Base-by-base conservation (phyloP, 2,888 invertebrate species). In the Drosophila meridiana region DNA sequence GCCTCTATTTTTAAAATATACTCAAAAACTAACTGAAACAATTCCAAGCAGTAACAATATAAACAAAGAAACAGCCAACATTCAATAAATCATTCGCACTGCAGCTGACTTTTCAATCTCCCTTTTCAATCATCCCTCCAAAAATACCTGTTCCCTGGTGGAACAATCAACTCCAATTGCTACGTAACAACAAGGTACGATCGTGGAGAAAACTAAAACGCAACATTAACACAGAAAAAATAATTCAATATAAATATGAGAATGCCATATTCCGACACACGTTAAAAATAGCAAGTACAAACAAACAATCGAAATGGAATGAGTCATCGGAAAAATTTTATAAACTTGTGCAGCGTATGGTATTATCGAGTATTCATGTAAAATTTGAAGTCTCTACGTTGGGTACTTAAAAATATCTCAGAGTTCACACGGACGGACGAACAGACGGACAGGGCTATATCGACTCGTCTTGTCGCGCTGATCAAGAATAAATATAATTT, bases 1-100 rank as follows among this genome's bases (percentile, higher is more conserved):
- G 20, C 20, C 20, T 20, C 20, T 20, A 20, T 20, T 20, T 20
- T 42, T 6, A 42, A 42, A 42, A n/a, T n/a, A 42, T 13, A 42
- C 40, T n/a, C 40, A 42, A 42, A 42, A 42, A 42, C 42, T 42
- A 20, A 8, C 42, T n/a, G 20, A 20, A 42, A 42, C 42, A 20
- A 42, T 20, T 8, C 42, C 42, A 20, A 42, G 4, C 20, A 42
- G 42, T 20, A 42, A 42, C 8, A 42, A 42, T 42, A 42, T 42
- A 42, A 42, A 42, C n/a, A 42, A 42, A 42, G 42, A 42, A 42
- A 42, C 42, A 40, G 40, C 42, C 42, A 42, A 42, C 42, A 42
- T 42, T 42, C 7, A 42, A 42, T n/a, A 42, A 42, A 42, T 42
- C 42, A 42, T 42, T n/a, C 8, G 42, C 42, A 42, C 42, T 7